Conservation (phyloP, 1,140 invertebrate species). For the Drosophila asahinai region DNA sequence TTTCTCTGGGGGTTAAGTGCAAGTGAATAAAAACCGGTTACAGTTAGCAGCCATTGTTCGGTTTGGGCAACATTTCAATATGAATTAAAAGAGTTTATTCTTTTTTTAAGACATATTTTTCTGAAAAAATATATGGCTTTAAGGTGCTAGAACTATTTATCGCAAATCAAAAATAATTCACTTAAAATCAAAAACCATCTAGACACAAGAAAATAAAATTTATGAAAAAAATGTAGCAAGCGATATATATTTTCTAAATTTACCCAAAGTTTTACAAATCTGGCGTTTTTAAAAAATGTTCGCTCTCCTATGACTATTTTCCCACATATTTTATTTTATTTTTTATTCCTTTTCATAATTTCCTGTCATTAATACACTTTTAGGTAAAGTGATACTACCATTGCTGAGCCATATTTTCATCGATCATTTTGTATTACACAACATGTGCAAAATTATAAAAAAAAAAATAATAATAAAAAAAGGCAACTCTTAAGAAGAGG, state of each 20-base stretch:
- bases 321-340: too few relatives aligned
- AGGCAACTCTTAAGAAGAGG: slow-evolving; percentile 12
- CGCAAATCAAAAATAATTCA: neutral
- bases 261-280: too few relatives aligned
- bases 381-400: slow-evolving; percentile 18
- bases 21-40: slow-evolving; percentile 8
- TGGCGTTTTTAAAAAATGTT: too few relatives aligned
- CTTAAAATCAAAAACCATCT: too few relatives aligned
- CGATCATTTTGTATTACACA: slow-evolving; percentile 49
- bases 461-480: slow-evolving; percentile 6
- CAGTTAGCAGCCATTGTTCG: slow-evolving; percentile 15
- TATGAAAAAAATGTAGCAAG: too few relatives aligned
- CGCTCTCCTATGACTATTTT: too few relatives aligned
- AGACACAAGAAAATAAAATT: too few relatives aligned
- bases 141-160: neutral
- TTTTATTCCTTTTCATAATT: neutral
- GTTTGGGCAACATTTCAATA: neutral
- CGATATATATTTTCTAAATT: too few relatives aligned
- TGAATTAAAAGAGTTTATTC: neutral
- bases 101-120: neutral
- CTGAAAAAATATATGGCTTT: neutral
- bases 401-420: slow-evolving; percentile 14
- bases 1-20: slow-evolving; percentile 15
- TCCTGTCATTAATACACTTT: neutral
- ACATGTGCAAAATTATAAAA: slow-evolving; percentile 49